phyloP scores from a whole-genome alignment of 2,113 vertebrate genomes.

The Dendropsophus ebraccatus region DNA sequence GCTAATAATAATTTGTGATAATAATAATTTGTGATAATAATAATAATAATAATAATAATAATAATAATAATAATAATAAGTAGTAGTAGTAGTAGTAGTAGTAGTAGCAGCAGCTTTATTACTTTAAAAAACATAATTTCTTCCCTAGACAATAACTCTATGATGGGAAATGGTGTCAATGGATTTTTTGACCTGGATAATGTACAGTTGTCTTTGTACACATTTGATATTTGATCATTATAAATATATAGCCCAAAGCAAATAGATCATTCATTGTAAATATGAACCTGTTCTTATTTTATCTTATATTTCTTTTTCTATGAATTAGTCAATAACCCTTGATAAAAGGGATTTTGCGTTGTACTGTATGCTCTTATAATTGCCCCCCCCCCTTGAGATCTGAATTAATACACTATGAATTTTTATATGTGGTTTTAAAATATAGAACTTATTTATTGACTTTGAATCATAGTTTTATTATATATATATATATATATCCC shows the following conservation, averaged over 20 bases:
- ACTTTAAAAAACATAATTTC: no score
- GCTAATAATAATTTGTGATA: no score
- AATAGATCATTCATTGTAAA: slow-evolving; percentile 11
- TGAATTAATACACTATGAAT: not conserved
- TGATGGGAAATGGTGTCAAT: not conserved
- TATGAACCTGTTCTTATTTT: not conserved
- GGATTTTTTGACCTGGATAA: not conserved
- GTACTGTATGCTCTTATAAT: slow-evolving; percentile 1
- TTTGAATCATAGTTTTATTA: no score
- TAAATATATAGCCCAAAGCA: slow-evolving; percentile 19
- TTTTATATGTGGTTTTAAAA: no score
- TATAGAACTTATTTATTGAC: no score
- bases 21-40: no score
- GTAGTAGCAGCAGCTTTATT: no score
- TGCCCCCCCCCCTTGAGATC: slow-evolving; percentile 21
- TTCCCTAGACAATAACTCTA: not conserved
- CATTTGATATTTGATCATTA: slow-evolving; percentile 32
- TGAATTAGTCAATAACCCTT: slow-evolving; percentile 35
- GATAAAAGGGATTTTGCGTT: slow-evolving; percentile 30
- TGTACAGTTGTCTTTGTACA: not conserved
- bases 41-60: no score
- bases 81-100: no score
- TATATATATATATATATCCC: no score
- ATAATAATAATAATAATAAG: no score
- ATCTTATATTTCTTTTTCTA: no score